Base-by-base conservation (phyloP, 2,113 vertebrate species). In the Tenrec ecaudatus region DNA sequence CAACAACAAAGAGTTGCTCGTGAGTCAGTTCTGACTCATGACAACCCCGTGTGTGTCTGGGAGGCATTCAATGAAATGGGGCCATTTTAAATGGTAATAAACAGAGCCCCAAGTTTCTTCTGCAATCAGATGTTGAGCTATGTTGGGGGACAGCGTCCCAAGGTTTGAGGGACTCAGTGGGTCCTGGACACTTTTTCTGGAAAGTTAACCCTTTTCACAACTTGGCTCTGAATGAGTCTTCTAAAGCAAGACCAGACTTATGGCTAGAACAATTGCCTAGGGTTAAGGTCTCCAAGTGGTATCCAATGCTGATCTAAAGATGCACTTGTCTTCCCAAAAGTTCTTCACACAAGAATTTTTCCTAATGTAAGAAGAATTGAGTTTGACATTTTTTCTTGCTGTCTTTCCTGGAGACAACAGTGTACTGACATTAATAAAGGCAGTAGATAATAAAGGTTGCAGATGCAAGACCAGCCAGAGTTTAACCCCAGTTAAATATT, bases 161-260 rank as follows among this genome's bases (percentile, higher is more conserved):
- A 69, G 25, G 8, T 38, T 57, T 1, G 5, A 38, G 47, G 57
- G 90, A 88, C n/a, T 91, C 78, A 25, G 57, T 36, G 53, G 40
- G 47, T 53, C 47, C 47, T 10, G 31, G 33, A 77, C 33, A 15
- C n/a, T 73, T 90, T 90, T 75, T 82, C 88, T 73, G 94, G 84
- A 68, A 15, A 20, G 8, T 92, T 68, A 40, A 53, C 58, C 73
- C 14, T 82, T 77, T 87, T 77, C 68, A 71, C 27, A 78, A 75
- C 60, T 53, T 36, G 4, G 31, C 22, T 88, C 69, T 86, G 53
- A 88, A 78, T 53, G 53, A 81, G 62, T 58, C 29, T 38, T 75
- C 75, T 43, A 82, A 71, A 82, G 80, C 80, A 88, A 89, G 62
- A 57, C n/a, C 81, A 89, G 84, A 86, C 71, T 89, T 89, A 80